phyloP scores from a whole-genome alignment of 2,888 invertebrate genomes.

The Drosophila antonietae region DNA sequence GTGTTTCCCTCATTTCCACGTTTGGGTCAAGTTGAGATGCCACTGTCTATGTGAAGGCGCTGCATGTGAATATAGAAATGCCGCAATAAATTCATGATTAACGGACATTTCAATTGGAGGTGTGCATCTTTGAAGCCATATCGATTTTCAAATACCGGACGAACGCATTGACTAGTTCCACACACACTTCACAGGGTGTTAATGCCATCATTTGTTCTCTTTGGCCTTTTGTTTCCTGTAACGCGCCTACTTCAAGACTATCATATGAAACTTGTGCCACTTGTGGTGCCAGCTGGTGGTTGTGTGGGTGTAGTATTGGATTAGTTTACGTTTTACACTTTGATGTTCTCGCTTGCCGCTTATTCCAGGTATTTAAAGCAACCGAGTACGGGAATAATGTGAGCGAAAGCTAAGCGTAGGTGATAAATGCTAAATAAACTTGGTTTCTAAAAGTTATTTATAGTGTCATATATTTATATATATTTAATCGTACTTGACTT shows the following conservation, averaged over 20 bases:
- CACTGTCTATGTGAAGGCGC: conserved; percentile 13
- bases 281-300: not conserved
- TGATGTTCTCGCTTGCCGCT: conserved; percentile 33
- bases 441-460: not conserved
- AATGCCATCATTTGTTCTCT: conserved; percentile 46
- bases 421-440: not conserved
- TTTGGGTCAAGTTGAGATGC: conserved; percentile 65
- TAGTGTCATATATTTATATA: too few species aligned
- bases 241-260: conserved; percentile 65
- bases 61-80: conserved; percentile 36
- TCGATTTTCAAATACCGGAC: conserved; percentile 52
- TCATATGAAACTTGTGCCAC: conserved; percentile 43
- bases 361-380: conserved; percentile 29
- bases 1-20: conserved; percentile 23
- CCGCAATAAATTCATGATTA: conserved; percentile 62
- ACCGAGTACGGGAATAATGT: not conserved
- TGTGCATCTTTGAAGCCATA: conserved; percentile 53
- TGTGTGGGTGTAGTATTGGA: conserved; percentile 10
- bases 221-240: conserved; percentile 17
- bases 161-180: not conserved
- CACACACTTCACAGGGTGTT: conserved; percentile 32
- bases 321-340: conserved; percentile 35
- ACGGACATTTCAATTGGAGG: conserved; percentile 39
- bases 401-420: not conserved
- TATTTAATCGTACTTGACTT: not conserved